These are phyloP conservation scores for Ligdia adustata DNA, from an alignment of 2,888 invertebrate species.

Conservation along the genomic window DNA sequence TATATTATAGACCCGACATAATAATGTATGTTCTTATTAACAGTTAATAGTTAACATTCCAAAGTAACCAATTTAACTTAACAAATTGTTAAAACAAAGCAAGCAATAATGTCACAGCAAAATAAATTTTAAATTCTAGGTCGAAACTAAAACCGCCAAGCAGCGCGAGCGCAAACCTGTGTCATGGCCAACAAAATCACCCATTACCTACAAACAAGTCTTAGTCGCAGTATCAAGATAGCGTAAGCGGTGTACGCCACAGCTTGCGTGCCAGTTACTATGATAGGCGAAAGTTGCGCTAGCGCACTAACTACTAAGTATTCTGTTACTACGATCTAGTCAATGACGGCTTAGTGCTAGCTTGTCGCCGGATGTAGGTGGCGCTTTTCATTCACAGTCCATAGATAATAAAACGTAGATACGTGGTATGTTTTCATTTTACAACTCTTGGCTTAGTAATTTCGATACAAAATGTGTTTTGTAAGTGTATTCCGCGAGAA, in stretches of 20 bases:
- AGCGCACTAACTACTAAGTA: neutral
- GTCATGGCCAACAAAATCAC: conserved; percentile 1
- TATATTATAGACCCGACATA: too few relatives aligned
- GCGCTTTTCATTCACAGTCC: conserved; percentile 4
- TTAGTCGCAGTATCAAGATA: conserved; percentile 10
- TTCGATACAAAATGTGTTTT: too few relatives aligned
- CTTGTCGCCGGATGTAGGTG: conserved; percentile 17
- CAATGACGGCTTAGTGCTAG: conserved; percentile 16
- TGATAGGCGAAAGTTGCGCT: conserved; percentile 21
- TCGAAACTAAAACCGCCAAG: neutral
- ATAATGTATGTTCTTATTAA: too few relatives aligned
- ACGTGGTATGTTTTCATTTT: too few relatives aligned
- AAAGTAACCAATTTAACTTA: neutral
- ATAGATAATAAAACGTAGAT: neutral
- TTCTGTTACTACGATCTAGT: conserved; percentile 10
- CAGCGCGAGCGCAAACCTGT: neutral
- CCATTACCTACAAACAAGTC: neutral
- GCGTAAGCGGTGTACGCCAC: conserved; percentile 9
- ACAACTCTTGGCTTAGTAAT: too few relatives aligned
- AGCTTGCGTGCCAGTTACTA: conserved; percentile 8
- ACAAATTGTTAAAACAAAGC: neutral
- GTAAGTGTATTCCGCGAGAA: too few relatives aligned
- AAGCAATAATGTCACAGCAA: neutral
- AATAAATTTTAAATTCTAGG: neutral
- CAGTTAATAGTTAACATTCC: too few relatives aligned